phyloP scores from a whole-genome alignment of 1,140 invertebrate species.

The Brachystomella parvula region DNA sequence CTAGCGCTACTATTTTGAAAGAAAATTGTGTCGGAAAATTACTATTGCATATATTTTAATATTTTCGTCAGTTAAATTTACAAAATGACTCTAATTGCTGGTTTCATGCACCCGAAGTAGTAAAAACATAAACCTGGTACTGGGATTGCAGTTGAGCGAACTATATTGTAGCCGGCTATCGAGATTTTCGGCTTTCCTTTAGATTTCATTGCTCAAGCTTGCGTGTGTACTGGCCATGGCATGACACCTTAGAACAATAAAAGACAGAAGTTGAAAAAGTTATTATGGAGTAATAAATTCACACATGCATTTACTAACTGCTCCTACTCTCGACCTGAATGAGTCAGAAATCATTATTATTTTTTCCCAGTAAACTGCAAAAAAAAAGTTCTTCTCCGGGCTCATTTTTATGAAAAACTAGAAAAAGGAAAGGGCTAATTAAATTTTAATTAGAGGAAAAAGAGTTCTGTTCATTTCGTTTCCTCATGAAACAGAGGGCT shows the following conservation, averaged over 20 bases:
- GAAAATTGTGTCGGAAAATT: too few species aligned
- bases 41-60: too few species aligned
- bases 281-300: conserved; percentile 8
- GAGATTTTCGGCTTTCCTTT: not conserved
- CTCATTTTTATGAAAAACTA: not conserved
- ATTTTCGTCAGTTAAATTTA: too few species aligned
- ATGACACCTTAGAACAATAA: not conserved
- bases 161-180: too few species aligned
- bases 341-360: not conserved
- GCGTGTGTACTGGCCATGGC: not conserved
- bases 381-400: not conserved
- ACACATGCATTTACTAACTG: not conserved
- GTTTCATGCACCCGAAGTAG: not conserved
- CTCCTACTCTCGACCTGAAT: not conserved
- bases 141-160: too few species aligned
- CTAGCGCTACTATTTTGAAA: too few species aligned
- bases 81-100: too few species aligned
- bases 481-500: too few species aligned
- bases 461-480: too few species aligned
- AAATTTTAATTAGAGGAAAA: not conserved
- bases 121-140: too few species aligned
- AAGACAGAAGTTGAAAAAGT: not conserved
- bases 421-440: not conserved
- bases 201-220: not conserved
- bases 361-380: not conserved